Evolutionary conservation across 1,140 invertebrate species (phyloP).

Genomic region (Hyles vespertilio): DNA sequence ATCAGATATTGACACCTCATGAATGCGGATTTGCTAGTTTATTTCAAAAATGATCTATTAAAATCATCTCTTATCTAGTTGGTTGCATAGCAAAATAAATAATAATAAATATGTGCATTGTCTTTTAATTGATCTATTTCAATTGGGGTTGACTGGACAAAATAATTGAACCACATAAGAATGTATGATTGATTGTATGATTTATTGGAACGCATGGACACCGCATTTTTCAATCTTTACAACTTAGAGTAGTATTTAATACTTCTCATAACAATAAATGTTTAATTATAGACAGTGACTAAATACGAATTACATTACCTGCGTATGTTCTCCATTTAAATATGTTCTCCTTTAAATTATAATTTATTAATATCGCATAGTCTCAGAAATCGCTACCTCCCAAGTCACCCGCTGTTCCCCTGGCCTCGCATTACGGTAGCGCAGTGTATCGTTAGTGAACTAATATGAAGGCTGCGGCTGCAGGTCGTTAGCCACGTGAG

Average conservation of each 20-base stretch:
- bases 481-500: slow-evolving; percentile 11
- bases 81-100: no score
- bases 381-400: neutral
- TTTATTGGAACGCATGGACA: neutral
- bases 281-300: no score
- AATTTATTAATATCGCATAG: neutral
- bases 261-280: neutral
- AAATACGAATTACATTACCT: neutral
- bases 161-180: no score
- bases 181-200: no score
- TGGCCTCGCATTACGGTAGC: neutral
- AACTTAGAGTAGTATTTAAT: no score
- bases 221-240: no score
- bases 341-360: neutral
- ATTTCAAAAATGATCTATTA: no score
- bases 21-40: no score
- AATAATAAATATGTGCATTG: no score
- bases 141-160: no score
- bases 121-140: no score
- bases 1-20: neutral
- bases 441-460: slow-evolving; percentile 5
- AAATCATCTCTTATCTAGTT: no score
- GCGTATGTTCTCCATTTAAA: neutral
- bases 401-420: neutral
- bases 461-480: slow-evolving; percentile 7